These are phyloP conservation scores for Catharus minimus DNA, from an alignment of 2,113 vertebrate genomes.

Conservation along the genomic window DNA sequence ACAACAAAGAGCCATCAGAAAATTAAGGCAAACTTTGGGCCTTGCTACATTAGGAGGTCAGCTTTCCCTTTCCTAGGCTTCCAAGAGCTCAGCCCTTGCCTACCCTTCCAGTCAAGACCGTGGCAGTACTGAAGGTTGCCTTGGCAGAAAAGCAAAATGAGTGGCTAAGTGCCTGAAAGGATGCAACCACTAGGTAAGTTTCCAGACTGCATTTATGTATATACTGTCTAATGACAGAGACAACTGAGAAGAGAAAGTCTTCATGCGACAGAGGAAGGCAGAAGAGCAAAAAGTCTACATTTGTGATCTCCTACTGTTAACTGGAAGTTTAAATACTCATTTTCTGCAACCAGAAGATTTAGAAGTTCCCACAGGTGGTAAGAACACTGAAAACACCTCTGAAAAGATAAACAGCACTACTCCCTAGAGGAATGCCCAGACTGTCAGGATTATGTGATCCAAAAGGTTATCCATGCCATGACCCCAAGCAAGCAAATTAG, in stretches of 20 bases:
- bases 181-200: background rate
- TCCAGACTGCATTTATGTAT: background rate
- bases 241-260: background rate
- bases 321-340: background rate
- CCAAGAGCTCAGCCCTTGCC: background rate
- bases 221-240: background rate
- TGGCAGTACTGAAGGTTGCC: background rate
- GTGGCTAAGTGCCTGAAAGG: background rate
- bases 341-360: background rate
- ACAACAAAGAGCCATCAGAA: background rate
- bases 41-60: background rate
- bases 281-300: background rate
- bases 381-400: background rate
- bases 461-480: background rate
- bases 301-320: background rate
- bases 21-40: background rate
- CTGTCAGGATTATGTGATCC: background rate
- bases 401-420: background rate
- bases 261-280: background rate
- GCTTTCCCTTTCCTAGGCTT: background rate
- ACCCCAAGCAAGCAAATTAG: background rate
- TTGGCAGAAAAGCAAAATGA: background rate
- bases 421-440: background rate
- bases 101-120: background rate
- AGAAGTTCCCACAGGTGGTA: background rate